Conservation (phyloP, 92 coral and sea anemone species). For the Epizoanthus rinbou region DNA sequence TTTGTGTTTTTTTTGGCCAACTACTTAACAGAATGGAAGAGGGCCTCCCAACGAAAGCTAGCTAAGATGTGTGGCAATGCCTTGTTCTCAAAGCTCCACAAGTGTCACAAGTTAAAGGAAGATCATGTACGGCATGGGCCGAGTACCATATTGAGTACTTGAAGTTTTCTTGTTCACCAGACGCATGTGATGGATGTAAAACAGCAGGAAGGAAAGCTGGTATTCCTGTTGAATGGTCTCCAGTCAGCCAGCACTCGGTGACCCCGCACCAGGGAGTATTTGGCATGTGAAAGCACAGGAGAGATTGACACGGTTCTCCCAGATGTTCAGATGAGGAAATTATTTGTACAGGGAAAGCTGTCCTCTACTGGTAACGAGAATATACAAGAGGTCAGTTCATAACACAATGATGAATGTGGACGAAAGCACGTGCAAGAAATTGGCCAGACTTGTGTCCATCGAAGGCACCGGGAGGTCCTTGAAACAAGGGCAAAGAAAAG, state of each 20-base stretch:
- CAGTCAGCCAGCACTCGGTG: constrained; percentile 27
- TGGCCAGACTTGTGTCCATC: background rate
- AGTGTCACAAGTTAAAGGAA: constrained; percentile 53
- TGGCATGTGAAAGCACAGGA: too few species aligned
- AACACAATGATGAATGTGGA: background rate
- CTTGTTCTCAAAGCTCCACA: constrained; percentile 38
- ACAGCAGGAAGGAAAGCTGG: background rate
- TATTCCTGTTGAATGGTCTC: constrained; percentile 51
- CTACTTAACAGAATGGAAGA: constrained; percentile 49
- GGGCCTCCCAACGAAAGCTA: constrained; percentile 39
- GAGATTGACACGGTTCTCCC: too few species aligned
- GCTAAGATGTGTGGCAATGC: constrained; percentile 49
- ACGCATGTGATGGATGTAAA: background rate
- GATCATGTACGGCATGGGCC: constrained; percentile 55
- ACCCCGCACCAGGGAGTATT: too few species aligned
- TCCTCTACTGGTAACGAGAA: too few species aligned
- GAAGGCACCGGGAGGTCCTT: constrained; percentile 13
- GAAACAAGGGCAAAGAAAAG: constrained; percentile 29
- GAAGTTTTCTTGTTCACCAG: constrained; percentile 45
- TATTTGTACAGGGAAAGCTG: too few species aligned
- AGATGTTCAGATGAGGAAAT: too few species aligned
- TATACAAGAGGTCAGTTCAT: too few species aligned
- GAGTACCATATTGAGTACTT: constrained; percentile 36
- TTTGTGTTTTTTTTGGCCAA: constrained; percentile 45
- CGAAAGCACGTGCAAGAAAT: background rate